Evolutionary conservation across 2,797 vertebrate genomes (phyloP).

Genomic region (Protonibea diacanthus): DNA sequence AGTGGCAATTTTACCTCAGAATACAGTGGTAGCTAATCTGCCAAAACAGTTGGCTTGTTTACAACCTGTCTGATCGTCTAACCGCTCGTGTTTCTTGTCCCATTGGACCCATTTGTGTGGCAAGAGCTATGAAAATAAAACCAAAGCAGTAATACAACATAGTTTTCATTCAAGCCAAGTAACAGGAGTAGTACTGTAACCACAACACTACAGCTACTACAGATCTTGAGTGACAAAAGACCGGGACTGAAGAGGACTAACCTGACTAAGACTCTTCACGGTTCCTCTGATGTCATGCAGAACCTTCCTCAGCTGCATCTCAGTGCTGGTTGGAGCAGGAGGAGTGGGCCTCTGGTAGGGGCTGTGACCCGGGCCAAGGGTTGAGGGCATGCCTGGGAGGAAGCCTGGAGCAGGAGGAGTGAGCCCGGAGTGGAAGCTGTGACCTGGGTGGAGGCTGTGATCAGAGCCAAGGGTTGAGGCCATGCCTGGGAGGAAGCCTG

Average conservation of each 20-base stretch:
- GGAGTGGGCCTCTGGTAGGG: constrained; percentile 17
- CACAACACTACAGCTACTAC: too few relatives aligned
- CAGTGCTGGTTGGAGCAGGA: constrained; percentile 85
- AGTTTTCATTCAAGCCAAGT: constrained; percentile 3
- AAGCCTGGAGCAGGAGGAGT: constrained; percentile 60
- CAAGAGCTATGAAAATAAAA: neutral
- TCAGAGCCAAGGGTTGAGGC: neutral
- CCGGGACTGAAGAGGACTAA: constrained; percentile 40
- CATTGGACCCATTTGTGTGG: neutral
- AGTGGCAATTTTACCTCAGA: neutral
- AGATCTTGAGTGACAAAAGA: neutral
- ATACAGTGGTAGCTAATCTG: neutral
- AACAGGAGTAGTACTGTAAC: neutral
- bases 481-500: constrained; percentile 41
- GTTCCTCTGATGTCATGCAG: constrained; percentile 94
- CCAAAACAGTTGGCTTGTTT: neutral
- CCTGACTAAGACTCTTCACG: constrained; percentile 93
- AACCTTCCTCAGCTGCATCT: constrained; percentile 95
- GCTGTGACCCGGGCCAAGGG: constrained; percentile 6
- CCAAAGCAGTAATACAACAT: neutral
- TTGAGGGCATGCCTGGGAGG: constrained; percentile 8
- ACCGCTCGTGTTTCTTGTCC: neutral
- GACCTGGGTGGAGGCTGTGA: constrained; percentile 32
- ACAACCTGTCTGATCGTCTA: neutral
- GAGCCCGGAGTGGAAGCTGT: too few relatives aligned